Evolutionary conservation across 1,140 invertebrate species (phyloP), one percentile per base, ranked within the genome.

Genomic region (Caenorhabditis tropicalis): DNA sequence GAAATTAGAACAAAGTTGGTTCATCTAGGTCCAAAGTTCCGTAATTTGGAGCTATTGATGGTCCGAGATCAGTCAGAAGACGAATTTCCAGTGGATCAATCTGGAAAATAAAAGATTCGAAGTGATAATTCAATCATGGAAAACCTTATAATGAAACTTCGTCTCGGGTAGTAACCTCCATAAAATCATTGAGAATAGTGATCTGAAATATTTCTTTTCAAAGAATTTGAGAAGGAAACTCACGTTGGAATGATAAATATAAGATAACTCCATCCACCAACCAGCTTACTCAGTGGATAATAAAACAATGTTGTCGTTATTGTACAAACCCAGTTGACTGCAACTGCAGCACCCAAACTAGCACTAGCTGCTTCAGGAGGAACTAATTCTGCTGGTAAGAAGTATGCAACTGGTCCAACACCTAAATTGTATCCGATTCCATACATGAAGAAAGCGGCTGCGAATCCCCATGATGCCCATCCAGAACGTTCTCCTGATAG

Each of bases 161-260:
- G 86, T 87, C 31, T 87, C 86, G 1, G 86, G 86, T 2, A 87
- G 65, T 24, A 86, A 82, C 16, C 56, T 29, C 74, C 79, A 87
- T n/a, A 87, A 27, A 39, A 87, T 79, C 31, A 86, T 36, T 27
- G 74, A 51, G 24, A 86, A 86, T 7, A 86, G 2, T 21, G 85
- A 65, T 16, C 84, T 85, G 65, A 43, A 85, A 56, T 6, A 12
- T 1, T 21, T 12, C 3, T 27, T 0, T 21, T 21, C 10, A 12
- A 27, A 5, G 10, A 29, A 4, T 31, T 1, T 3, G 1, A 48
- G n/a, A 53, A 15, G n/a, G n/a, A 56, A 80, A 79, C 85, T 21
- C n/a, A 89, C 85, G 88, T 89, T 9, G 88, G 88, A 80, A 89
- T 84, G 36, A 87, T 88, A 82, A 89, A 89, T 19, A 89, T 31